A percentile compares a stretch with the other conserved stretches of the same genome.
Evolutionary conservation across 2,797 vertebrate species (phyloP).

Genomic region (Anabas testudineus): DNA sequence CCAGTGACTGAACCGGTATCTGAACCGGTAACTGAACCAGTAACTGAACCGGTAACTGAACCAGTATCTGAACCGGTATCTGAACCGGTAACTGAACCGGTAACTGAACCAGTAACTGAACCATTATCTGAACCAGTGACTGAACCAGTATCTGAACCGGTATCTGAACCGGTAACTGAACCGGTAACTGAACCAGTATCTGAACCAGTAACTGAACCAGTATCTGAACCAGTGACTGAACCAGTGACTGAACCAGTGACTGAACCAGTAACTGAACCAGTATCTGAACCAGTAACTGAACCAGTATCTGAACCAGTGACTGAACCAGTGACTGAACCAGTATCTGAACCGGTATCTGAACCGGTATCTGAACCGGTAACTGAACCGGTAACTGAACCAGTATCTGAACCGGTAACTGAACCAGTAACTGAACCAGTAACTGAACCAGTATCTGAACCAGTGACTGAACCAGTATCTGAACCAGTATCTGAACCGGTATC

Average conservation of each 20-base stretch:
- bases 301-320: background rate
- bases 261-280: background rate
- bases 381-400: background rate
- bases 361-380: no score
- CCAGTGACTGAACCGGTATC: background rate
- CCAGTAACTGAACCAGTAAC: background rate
- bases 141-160: background rate
- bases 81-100: no score
- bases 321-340: no score
- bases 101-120: background rate
- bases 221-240: background rate
- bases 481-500: background rate
- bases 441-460: background rate
- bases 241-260: no score
- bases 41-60: background rate
- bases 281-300: background rate
- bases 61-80: background rate
- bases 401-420: background rate
- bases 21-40: background rate
- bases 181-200: background rate
- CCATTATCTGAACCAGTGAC: background rate
- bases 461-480: background rate
- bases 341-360: background rate
- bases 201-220: background rate
- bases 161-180: background rate